Conservation (phyloP, 1,140 invertebrate genomes). For the Papilio glaucus region DNA sequence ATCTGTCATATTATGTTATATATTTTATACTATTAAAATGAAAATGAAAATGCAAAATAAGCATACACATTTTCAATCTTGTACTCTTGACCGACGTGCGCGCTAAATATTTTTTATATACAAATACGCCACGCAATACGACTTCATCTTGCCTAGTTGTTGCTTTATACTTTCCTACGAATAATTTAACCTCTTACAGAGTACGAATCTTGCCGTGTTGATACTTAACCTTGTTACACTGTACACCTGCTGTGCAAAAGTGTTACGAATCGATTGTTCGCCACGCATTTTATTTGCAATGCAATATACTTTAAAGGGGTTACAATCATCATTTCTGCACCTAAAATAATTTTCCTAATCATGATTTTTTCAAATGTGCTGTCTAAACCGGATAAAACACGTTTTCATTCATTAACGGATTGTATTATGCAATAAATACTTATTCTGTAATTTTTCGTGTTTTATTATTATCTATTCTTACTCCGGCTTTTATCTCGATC, state of each 20-base stretch:
- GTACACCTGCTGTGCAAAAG: neutral
- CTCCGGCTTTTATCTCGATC: neutral
- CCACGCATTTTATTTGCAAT: neutral
- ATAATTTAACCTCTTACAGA: neutral
- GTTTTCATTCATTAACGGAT: neutral
- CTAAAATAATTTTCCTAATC: neutral
- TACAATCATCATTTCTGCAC: too few relatives aligned
- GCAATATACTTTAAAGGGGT: neutral
- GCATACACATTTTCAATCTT: neutral
- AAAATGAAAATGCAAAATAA: neutral
- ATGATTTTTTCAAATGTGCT: neutral
- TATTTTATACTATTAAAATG: too few relatives aligned
- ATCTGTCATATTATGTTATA: too few relatives aligned
- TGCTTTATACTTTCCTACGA: neutral
- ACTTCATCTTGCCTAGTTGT: conserved; percentile 13
- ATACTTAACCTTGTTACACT: neutral
- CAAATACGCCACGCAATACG: conserved; percentile 33
- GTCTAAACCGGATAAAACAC: neutral
- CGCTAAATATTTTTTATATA: neutral
- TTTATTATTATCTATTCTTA: neutral
- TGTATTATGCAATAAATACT: conserved; percentile 6
- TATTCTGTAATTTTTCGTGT: neutral
- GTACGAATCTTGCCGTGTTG: neutral
- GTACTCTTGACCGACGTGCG: conserved; percentile 30
- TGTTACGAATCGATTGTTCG: conserved; percentile 4